Conservation (phyloP, 2,113 vertebrate genomes). For the Progne subis region DNA sequence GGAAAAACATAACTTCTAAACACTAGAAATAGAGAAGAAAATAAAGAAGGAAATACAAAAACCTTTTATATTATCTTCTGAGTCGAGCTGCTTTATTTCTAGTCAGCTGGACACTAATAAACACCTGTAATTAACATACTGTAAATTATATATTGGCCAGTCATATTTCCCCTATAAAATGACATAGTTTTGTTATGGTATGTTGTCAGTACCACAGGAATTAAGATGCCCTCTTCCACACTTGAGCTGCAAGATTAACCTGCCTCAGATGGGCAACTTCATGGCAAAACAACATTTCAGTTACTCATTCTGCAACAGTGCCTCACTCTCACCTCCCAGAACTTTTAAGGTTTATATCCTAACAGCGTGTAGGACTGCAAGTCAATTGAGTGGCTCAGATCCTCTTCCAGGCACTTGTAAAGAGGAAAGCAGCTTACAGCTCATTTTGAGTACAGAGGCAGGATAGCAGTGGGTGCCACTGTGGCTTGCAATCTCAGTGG, state of each 20-base stretch:
- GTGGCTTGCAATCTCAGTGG: neutral
- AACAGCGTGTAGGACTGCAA: neutral
- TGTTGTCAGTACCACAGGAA: neutral
- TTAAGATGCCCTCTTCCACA: neutral
- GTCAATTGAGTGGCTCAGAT: neutral
- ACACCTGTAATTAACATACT: neutral
- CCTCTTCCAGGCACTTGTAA: neutral
- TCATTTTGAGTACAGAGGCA: neutral
- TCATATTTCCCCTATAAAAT: neutral
- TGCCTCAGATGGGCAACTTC: neutral
- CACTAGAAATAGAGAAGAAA: neutral
- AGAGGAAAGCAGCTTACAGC: neutral
- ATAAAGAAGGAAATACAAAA: neutral
- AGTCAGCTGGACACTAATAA: neutral
- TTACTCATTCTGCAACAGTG: neutral
- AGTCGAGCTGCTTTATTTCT: neutral
- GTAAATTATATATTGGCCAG: neutral
- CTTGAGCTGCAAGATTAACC: neutral
- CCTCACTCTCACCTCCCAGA: neutral
- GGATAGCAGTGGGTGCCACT: neutral
- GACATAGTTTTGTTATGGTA: neutral
- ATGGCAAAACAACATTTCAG: neutral
- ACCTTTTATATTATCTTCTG: neutral
- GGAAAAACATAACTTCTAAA: neutral
- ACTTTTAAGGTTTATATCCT: neutral